phyloP scores from a whole-genome alignment of 2,888 invertebrate species.

The Atrina japonica region DNA sequence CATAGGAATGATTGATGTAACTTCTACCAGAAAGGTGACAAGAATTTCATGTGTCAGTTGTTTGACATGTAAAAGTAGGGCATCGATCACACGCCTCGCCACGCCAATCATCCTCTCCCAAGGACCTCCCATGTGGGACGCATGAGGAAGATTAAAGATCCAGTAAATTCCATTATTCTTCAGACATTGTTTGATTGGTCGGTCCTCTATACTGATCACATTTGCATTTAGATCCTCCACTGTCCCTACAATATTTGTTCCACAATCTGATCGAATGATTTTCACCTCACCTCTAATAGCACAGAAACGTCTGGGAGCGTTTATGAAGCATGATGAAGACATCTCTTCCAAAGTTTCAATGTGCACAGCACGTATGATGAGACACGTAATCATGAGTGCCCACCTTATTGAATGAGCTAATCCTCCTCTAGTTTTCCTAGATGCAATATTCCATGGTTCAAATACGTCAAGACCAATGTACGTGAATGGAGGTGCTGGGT shows the following conservation, averaged over 20 bases:
- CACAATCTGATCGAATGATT: slow-evolving; percentile 29
- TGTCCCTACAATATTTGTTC: slow-evolving; percentile 39
- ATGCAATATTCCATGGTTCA: slow-evolving; percentile 3
- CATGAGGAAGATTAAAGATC: slow-evolving; percentile 29
- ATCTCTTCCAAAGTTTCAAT: slow-evolving; percentile 9
- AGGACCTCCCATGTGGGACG: slow-evolving; percentile 31
- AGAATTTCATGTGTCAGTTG: slow-evolving; percentile 41
- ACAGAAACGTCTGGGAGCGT: slow-evolving; percentile 24
- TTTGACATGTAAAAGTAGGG: slow-evolving; percentile 9
- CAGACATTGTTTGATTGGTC: slow-evolving; percentile 1
- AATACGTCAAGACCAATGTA: slow-evolving; percentile 1
- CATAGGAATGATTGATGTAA: slow-evolving; percentile 38
- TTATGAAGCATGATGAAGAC: slow-evolving; percentile 9
- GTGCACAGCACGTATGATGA: slow-evolving; percentile 4
- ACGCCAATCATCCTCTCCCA: slow-evolving; percentile 36
- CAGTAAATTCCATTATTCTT: slow-evolving; percentile 3
- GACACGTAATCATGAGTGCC: slow-evolving; percentile 11
- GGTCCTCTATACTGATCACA: slow-evolving; percentile 18
- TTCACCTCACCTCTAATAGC: slow-evolving; percentile 33
- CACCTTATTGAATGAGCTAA: slow-evolving; percentile 1
- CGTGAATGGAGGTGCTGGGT: slow-evolving; percentile 44
- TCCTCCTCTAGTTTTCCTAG: slow-evolving; percentile 16
- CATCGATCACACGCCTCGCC: slow-evolving; percentile 22
- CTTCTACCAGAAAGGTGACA: slow-evolving; percentile 38
- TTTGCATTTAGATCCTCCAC: slow-evolving; percentile 16